phyloP scores from a whole-genome alignment of 1,140 invertebrate genomes.

The Aethina tumida region DNA sequence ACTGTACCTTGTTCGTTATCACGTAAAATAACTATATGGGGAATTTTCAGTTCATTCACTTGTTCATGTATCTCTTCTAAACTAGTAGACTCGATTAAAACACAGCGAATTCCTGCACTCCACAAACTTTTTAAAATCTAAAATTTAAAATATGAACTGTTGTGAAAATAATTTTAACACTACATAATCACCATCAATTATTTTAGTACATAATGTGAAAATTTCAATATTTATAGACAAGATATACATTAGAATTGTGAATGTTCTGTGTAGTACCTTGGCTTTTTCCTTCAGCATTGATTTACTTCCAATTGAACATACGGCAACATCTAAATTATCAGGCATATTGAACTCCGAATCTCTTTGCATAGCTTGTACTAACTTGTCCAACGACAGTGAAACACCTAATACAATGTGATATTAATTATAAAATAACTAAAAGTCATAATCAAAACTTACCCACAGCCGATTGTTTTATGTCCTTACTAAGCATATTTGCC shows the following conservation, averaged over 20 bases:
- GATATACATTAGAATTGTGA: not conserved
- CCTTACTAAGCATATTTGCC: constrained; percentile 22
- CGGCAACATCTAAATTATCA: constrained; percentile 49
- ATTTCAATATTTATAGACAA: constrained; percentile 7
- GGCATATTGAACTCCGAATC: constrained; percentile 31
- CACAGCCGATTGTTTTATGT: constrained; percentile 49
- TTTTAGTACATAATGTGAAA: not conserved
- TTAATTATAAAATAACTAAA: not conserved
- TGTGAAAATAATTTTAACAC: constrained; percentile 1
- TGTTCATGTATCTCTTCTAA: constrained; percentile 59
- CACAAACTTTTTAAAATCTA: constrained; percentile 38
- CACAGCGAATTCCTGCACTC: constrained; percentile 36
- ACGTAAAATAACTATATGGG: constrained; percentile 57
- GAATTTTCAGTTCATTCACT: constrained; percentile 50
- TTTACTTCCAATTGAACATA: constrained; percentile 50
- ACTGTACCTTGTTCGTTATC: constrained; percentile 51
- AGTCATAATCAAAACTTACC: constrained; percentile 37
- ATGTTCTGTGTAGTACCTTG: constrained; percentile 30
- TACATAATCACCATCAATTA: not conserved
- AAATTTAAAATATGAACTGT: constrained; percentile 6
- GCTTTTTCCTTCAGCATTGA: constrained; percentile 53
- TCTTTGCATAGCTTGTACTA: constrained; percentile 47
- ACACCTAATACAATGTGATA: constrained; percentile 27
- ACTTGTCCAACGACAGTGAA: constrained; percentile 62
- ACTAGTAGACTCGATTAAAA: constrained; percentile 37